phyloP scores from a whole-genome alignment of 2,113 vertebrate species.

The Tursiops truncatus region DNA sequence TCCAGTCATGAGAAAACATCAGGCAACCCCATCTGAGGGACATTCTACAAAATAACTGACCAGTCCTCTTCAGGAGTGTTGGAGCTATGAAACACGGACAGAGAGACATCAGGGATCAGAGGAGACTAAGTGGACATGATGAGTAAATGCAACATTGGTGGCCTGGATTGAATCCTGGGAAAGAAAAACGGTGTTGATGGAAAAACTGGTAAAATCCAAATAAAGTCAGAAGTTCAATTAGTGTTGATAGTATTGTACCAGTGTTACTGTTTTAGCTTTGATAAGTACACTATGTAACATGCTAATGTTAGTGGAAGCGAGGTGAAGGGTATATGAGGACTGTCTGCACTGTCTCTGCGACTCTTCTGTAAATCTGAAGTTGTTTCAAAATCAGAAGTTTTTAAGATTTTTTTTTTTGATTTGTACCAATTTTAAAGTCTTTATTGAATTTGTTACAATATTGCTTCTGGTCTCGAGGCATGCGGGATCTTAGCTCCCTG shows the following conservation, averaged over 20 bases:
- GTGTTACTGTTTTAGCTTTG: background rate
- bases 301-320: too few relatives aligned
- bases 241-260: too few relatives aligned
- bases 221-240: background rate
- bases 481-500: too few relatives aligned
- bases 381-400: background rate
- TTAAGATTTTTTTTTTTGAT: background rate
- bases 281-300: accelerated
- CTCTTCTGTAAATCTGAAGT: background rate
- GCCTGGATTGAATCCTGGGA: background rate
- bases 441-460: too few relatives aligned
- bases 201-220: background rate
- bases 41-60: background rate
- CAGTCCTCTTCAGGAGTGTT: background rate
- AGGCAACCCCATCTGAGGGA: background rate
- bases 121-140: background rate
- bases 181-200: background rate
- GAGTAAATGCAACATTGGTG: background rate
- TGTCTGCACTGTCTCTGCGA: too few relatives aligned
- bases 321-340: background rate
- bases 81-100: background rate
- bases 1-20: background rate
- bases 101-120: background rate
- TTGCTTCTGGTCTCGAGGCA: too few relatives aligned
- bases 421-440: too few relatives aligned